These are phyloP conservation scores for Aleadryas rufinucha DNA, from an alignment of 2,113 vertebrate genomes.

Conservation along the genomic window DNA sequence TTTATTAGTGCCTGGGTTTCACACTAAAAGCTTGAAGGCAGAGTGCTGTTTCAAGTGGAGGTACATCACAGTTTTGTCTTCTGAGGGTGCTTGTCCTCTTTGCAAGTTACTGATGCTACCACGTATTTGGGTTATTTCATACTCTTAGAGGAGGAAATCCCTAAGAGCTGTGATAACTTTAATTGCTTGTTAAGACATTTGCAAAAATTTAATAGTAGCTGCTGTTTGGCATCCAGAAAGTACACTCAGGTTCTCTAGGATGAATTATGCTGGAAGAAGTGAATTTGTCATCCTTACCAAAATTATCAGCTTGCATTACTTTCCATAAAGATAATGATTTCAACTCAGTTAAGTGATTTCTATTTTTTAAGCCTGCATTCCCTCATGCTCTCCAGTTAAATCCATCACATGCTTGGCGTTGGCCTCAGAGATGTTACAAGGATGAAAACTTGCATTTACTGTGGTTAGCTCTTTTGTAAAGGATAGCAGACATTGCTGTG, in stretches of 20 bases:
- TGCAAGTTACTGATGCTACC: background rate
- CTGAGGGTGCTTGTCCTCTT: background rate
- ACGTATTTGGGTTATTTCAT: background rate
- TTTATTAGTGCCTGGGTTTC: background rate
- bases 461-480: background rate
- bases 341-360: background rate
- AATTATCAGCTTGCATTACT: conserved; percentile 13
- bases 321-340: background rate
- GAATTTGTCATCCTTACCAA: conserved; percentile 9
- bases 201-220: background rate
- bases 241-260: background rate
- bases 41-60: background rate
- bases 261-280: background rate
- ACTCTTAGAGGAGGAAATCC: background rate
- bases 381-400: background rate
- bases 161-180: background rate
- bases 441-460: background rate
- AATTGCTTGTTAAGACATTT: conserved; percentile 23
- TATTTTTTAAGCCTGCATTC: background rate
- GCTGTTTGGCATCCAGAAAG: background rate
- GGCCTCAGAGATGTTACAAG: background rate
- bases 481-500: background rate
- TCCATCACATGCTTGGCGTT: background rate
- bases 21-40: background rate
- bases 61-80: background rate